Percentiles rank a stretch among this genome's conserved stretches.
These are phyloP conservation scores for Zonotrichia leucophrys DNA, from an alignment of 2,113 vertebrate species.

Conservation along the genomic window DNA sequence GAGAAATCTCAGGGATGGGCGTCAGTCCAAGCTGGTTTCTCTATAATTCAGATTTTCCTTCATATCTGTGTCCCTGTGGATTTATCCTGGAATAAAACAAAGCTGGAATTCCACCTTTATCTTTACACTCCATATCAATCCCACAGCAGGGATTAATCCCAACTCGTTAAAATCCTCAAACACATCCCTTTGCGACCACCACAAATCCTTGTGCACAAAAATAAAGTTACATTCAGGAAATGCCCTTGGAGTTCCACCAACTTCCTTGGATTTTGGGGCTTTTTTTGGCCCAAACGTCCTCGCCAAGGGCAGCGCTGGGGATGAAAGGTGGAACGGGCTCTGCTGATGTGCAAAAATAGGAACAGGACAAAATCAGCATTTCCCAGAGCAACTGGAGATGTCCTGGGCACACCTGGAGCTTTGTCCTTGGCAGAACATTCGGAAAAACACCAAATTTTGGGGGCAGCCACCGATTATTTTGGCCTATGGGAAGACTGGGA, in stretches of 20 bases:
- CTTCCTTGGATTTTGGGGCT: neutral
- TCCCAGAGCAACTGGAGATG: neutral
- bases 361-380: neutral
- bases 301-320: neutral
- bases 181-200: accelerated
- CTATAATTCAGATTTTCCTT: neutral
- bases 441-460: accelerated
- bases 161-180: accelerated
- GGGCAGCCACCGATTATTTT: neutral
- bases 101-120: neutral
- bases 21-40: neutral
- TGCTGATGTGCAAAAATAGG: neutral
- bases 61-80: neutral
- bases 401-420: neutral
- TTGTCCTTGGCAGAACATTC: neutral
- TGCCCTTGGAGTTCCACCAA: neutral
- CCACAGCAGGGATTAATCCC: neutral
- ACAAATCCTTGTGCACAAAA: neutral
- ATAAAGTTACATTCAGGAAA: neutral
- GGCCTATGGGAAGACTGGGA: neutral
- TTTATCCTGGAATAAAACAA: neutral
- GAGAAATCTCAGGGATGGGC: neutral
- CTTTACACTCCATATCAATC: neutral
- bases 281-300: neutral
- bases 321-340: neutral